Conservation (phyloP, 2,797 vertebrate genomes). For the Hozukius guyotensis region DNA sequence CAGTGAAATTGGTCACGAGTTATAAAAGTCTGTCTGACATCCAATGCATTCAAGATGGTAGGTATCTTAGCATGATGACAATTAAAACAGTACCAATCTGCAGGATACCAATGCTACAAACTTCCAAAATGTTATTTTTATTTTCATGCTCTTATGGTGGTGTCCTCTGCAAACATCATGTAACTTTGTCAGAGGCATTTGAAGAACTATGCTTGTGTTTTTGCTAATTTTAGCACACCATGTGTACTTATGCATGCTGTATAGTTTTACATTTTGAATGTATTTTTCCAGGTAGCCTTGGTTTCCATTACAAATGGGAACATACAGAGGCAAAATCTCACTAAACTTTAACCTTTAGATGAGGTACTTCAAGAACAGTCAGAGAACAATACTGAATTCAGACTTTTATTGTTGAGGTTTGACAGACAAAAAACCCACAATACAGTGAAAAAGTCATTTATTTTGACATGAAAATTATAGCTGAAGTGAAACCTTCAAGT, state of each 20-base stretch:
- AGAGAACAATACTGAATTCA: neutral
- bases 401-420: neutral
- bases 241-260: neutral
- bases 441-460: neutral
- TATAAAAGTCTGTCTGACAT: constrained; percentile 6
- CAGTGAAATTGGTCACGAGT: constrained; percentile 4
- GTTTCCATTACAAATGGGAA: neutral
- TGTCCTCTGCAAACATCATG: neutral
- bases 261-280: neutral
- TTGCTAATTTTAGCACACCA: too few species aligned
- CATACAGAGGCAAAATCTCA: neutral
- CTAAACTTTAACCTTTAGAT: neutral
- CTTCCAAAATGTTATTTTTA: neutral
- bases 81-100: neutral
- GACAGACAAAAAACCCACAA: neutral
- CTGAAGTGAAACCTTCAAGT: neutral
- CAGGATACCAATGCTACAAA: neutral
- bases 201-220: neutral
- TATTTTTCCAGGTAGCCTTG: neutral
- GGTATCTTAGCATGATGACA: neutral
- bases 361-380: neutral
- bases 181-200: neutral
- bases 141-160: neutral
- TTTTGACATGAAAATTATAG: neutral
- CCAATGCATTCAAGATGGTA: neutral